These are phyloP conservation scores for Sibirionetta formosa DNA, from an alignment of 2,797 vertebrate species.

Conservation along the genomic window DNA sequence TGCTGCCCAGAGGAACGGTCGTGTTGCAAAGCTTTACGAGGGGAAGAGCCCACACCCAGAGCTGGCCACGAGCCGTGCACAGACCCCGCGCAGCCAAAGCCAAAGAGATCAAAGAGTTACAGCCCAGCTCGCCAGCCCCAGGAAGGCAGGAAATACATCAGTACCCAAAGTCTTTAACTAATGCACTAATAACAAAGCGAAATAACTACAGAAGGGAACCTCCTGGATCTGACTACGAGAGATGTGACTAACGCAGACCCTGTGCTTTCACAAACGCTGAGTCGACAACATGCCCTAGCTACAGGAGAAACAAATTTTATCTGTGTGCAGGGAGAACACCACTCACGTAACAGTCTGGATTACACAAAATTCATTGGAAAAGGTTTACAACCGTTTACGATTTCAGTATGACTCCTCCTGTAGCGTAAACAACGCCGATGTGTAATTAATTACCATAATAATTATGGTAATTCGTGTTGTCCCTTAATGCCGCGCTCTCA, in stretches of 20 bases:
- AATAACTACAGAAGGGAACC: neutral
- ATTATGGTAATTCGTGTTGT: neutral
- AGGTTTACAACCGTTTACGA: accelerated
- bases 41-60: conserved; percentile 8
- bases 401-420: neutral
- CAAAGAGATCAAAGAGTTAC: neutral
- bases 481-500: neutral
- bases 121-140: accelerated
- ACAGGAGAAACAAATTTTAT: neutral
- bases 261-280: neutral
- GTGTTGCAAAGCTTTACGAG: neutral
- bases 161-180: neutral
- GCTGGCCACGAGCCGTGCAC: accelerated
- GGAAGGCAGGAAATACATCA: neutral
- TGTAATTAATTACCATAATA: neutral
- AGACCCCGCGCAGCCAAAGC: neutral
- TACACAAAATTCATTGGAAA: neutral
- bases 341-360: accelerated
- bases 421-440: neutral
- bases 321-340: neutral
- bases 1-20: neutral
- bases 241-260: neutral
- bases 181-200: neutral
- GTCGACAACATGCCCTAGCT: neutral
- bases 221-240: neutral